Base-by-base conservation (phyloP, 2,888 invertebrate genomes). In the Bellardia bayeri region DNA sequence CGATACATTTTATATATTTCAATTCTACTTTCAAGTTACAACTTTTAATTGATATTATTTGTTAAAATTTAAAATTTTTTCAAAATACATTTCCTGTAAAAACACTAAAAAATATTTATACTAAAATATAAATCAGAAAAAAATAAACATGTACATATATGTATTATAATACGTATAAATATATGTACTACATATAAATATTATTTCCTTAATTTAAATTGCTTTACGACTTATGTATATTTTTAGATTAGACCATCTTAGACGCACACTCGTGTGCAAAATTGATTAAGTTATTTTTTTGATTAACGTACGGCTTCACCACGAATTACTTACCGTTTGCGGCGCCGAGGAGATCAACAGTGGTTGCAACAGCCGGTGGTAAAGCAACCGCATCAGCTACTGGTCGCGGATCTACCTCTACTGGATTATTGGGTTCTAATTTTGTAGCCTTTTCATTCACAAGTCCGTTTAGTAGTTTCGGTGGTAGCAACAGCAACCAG, bases 311-410 rank as follows among this genome's bases (percentile, higher is more conserved):
- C 61, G 81, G 87, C 87, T 90, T 91, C 92, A 92, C 90, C 91
- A 92, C 92, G 92, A 92, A 92, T 92, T 92, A 91, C 89, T 69
- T 92, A 90, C 90, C 92, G 81, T 90, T 90, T 86, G 89, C 89
- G 64, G 69, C 88, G 78, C 90, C 92, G 90, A 92, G 92, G 92
- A 91, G 92, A 90, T 91, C 91, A 86, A 92, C 92, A 89, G 91
- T 91, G 89, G 91, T 92, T 89, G 92, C 91, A 89, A 86, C 90
- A 88, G 90, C 90, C 89, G 89, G 89, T 86, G 88, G 90, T 85
- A 89, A 89, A 81, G 88, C 88, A 82, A 83, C 87, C 61, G 76
- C 88, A 84, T 75, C 89, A 54, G 88, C 89, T 79, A 82, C 89
- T 82, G 75, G 88, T 69, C 49, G 89, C 71, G 89, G 89, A 89